phyloP scores from a whole-genome alignment of 1,140 invertebrate species.

The Conopomorpha cramerella region DNA sequence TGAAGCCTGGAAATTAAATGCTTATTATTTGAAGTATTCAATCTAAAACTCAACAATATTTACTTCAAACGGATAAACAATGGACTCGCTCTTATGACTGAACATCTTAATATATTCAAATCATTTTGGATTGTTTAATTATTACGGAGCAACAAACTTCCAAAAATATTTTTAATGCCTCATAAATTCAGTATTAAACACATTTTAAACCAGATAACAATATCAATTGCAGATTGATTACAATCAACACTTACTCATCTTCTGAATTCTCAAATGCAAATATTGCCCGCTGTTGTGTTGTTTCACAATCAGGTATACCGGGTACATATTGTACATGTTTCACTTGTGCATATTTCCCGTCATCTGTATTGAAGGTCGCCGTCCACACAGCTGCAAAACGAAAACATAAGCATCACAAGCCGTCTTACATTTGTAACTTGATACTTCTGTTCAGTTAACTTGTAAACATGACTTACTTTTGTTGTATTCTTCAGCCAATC shows the following conservation, averaged over 20 bases:
- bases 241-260: conserved; percentile 42
- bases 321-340: conserved; percentile 62
- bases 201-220: background rate
- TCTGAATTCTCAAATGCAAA: conserved; percentile 64
- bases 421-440: background rate
- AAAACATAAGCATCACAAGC: background rate
- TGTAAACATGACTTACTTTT: conserved; percentile 39
- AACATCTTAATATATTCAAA: too few relatives aligned
- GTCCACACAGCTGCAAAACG: conserved; percentile 57
- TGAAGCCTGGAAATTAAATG: conserved; percentile 59
- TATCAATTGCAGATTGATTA: too few relatives aligned
- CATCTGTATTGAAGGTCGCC: conserved; percentile 66
- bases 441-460: background rate
- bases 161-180: too few relatives aligned
- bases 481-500: conserved; percentile 62
- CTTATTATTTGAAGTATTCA: background rate
- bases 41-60: background rate
- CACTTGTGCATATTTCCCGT: conserved; percentile 58
- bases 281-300: conserved; percentile 72
- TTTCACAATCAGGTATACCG: conserved; percentile 72
- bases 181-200: too few relatives aligned
- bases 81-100: too few relatives aligned
- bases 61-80: too few relatives aligned
- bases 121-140: too few relatives aligned
- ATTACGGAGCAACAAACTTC: too few relatives aligned